Percentiles rank a stretch among this genome's conserved stretches.
Conservation (phyloP, 2,113 vertebrate species). For the Pseudopodoces humilis region DNA sequence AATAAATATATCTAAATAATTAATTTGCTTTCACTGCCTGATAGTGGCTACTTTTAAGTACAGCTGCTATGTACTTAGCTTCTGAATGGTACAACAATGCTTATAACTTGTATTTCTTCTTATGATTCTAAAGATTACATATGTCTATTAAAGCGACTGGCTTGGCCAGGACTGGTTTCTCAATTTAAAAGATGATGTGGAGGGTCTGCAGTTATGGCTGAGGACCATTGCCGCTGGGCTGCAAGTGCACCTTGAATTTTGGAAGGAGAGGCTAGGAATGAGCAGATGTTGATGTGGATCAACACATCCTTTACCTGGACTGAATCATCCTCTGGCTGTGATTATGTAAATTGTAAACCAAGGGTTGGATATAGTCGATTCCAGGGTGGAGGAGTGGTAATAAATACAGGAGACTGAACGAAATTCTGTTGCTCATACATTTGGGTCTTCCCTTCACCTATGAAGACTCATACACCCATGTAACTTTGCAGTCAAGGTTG, state of each 20-base stretch:
- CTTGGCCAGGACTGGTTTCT: neutral
- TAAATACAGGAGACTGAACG: neutral
- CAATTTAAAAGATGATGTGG: neutral
- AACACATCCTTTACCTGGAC: neutral
- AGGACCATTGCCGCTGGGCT: neutral
- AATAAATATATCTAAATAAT: slow-evolving; percentile 61
- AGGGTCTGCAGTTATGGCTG: neutral
- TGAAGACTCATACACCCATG: neutral
- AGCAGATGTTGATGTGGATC: neutral
- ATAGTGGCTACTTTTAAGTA: neutral
- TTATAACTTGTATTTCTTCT: neutral
- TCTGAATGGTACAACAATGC: neutral
- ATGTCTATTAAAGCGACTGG: neutral
- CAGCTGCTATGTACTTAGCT: neutral
- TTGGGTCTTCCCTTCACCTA: neutral
- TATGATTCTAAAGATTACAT: neutral
- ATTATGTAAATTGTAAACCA: neutral
- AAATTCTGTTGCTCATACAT: neutral
- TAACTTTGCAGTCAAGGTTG: neutral
- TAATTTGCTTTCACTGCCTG: slow-evolving; percentile 10
- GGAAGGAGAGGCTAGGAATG: neutral
- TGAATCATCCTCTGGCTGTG: neutral
- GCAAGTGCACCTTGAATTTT: neutral
- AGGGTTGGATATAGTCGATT: neutral
- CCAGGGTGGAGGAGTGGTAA: neutral